These are phyloP conservation scores for Myrmecobius fasciatus DNA, from an alignment of 2,113 vertebrate genomes.

Conservation along the genomic window DNA sequence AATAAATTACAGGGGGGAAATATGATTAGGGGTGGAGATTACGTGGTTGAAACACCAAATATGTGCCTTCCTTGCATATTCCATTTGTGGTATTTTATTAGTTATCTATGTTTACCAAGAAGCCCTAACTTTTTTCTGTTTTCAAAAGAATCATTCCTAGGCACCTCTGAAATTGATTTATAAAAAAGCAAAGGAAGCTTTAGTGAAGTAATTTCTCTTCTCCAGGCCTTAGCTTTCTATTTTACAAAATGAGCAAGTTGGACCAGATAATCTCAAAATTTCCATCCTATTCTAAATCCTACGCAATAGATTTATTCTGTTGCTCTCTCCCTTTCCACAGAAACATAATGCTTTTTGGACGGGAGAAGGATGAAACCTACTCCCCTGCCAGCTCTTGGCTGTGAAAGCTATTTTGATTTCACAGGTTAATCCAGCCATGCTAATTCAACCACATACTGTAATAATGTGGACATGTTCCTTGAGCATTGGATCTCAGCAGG, in stretches of 20 bases:
- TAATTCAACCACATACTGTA: not conserved
- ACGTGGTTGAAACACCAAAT: not conserved
- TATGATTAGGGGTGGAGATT: not conserved
- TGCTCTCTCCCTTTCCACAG: not conserved
- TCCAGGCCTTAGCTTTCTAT: not conserved
- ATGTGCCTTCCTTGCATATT: not conserved
- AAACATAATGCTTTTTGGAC: not conserved
- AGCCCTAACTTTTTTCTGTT: not conserved
- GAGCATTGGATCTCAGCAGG: constrained; percentile 38
- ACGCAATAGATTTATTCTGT: not conserved
- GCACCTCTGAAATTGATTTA: not conserved
- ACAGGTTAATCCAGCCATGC: not conserved
- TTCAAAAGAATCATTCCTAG: not conserved
- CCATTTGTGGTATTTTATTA: not conserved
- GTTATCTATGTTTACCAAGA: not conserved
- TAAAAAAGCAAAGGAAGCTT: not conserved
- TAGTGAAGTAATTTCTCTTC: not conserved
- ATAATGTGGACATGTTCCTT: not conserved
- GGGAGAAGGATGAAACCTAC: not conserved
- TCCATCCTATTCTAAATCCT: not conserved
- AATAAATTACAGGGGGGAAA: not conserved
- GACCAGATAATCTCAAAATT: not conserved
- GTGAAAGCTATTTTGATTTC: constrained; percentile 8
- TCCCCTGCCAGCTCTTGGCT: not conserved
- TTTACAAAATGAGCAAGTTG: not conserved